Base-by-base conservation (phyloP, 1,140 invertebrate genomes). In the Drosophila subpulchrella region DNA sequence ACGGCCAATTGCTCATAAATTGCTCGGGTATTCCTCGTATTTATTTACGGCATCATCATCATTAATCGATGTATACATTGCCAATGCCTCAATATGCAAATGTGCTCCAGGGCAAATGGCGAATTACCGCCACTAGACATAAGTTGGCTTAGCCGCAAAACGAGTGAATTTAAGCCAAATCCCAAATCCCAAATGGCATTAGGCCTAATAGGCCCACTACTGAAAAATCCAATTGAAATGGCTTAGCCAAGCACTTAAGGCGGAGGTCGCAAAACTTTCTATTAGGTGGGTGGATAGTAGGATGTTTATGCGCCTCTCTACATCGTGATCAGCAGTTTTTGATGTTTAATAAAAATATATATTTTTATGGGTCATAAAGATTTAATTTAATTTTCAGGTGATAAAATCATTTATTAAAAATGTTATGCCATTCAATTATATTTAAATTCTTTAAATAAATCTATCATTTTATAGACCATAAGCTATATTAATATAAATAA, bases 141-240 rank as follows among this genome's bases (percentile, higher is more conserved):
- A 70, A 70, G 67, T 58, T 50, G 65, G 68, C 46, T 72, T 50
- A 71, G 68, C 68, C 24, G 53, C 42, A 46, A 42, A 72, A 44
- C 68, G 53, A 72, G 41, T 15, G 53, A 8, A 54, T 71, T 32
- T 38, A 41, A 48, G 68, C 53, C 66, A 50, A 58, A 58, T 50
- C 53, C 68, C 12, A 39, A 72, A 30, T 36, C 53, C 68, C 12
- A 39, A 72, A 30, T 36, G 68, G 44, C 44, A 72, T 72, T 72
- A 72, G 39, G 30, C n/a, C 51, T 71, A 72, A 72, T 72, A 72
- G 66, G 66, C 68, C 66, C 66, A 72, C 68, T 72, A 72, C 66
- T 72, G 20, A 46, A 72, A 71, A 71, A 58, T 50, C 68, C 68
- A 72, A 72, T 72, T 71, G 66, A 72, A 71, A 71, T 71, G 66